phyloP scores from a whole-genome alignment of 2,888 invertebrate genomes.

The Drosophila greeni region DNA sequence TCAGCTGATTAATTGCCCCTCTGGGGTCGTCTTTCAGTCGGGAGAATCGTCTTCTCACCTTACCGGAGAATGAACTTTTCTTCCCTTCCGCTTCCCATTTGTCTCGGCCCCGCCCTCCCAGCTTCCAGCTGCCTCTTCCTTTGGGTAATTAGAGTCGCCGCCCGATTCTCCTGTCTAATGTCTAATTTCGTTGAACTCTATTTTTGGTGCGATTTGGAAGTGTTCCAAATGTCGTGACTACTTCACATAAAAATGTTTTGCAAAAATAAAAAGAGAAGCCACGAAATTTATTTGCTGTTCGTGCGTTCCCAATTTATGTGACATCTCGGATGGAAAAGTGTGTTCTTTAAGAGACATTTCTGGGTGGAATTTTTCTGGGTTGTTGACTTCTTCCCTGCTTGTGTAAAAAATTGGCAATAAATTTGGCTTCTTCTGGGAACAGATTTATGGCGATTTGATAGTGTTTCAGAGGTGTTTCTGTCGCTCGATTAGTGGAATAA shows the following conservation, averaged over 20 bases:
- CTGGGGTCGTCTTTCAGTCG: slow-evolving; percentile 28
- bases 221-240: slow-evolving; percentile 68
- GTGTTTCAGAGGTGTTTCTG: background rate
- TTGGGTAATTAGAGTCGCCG: slow-evolving; percentile 57
- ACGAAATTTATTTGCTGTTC: slow-evolving; percentile 31
- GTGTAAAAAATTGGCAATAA: slow-evolving; percentile 21
- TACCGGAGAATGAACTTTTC: background rate
- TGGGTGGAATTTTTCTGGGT: slow-evolving; percentile 24
- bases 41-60: slow-evolving; percentile 6
- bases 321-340: slow-evolving; percentile 59
- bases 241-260: slow-evolving; percentile 58
- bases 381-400: slow-evolving; percentile 49
- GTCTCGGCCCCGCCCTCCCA: slow-evolving; percentile 27
- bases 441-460: slow-evolving; percentile 28
- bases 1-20: slow-evolving; percentile 61
- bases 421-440: slow-evolving; percentile 18
- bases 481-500: background rate
- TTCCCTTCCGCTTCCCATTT: slow-evolving; percentile 58
- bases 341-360: slow-evolving; percentile 27
- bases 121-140: slow-evolving; percentile 1
- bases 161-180: slow-evolving; percentile 17
- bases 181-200: slow-evolving; percentile 27
- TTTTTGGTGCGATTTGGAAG: slow-evolving; percentile 56
- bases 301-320: slow-evolving; percentile 65
- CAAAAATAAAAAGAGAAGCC: slow-evolving; percentile 27